Conservation (phyloP, 2,888 invertebrate genomes). For the Elysia crispata region DNA sequence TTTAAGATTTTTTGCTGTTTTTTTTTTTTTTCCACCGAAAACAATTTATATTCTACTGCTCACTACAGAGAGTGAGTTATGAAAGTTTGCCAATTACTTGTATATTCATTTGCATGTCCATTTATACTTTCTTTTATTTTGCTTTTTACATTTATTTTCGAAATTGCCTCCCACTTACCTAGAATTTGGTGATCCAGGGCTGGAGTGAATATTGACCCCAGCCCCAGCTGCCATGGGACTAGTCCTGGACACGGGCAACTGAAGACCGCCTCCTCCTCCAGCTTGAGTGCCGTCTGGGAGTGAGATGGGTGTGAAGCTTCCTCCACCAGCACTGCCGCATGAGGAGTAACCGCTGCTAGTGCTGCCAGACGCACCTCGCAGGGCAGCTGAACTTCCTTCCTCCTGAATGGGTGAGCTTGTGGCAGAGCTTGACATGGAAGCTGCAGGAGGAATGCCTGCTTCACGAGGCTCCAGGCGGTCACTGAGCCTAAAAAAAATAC, state of each 20-base stretch:
- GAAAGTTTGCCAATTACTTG: too few relatives aligned
- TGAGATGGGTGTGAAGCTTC: conserved; percentile 66
- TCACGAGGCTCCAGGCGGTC: conserved; percentile 65
- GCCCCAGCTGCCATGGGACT: conserved; percentile 60
- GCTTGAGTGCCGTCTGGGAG: conserved; percentile 59
- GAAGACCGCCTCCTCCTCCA: conserved; percentile 54
- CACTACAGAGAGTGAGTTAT: too few relatives aligned
- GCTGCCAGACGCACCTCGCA: too few relatives aligned
- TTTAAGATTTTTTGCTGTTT: too few relatives aligned
- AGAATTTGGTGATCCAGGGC: conserved; percentile 54
- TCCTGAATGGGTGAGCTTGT: conserved; percentile 70
- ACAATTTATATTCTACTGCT: too few relatives aligned
- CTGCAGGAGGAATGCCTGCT: conserved; percentile 60
- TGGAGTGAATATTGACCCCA: conserved; percentile 54
- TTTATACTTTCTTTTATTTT: too few relatives aligned
- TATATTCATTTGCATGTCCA: too few relatives aligned
- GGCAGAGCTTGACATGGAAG: conserved; percentile 65
- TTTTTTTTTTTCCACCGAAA: too few relatives aligned
- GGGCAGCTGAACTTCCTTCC: conserved; percentile 51
- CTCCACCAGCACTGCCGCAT: conserved; percentile 45
- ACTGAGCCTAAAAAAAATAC: conserved; percentile 25
- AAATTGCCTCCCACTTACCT: conserved; percentile 22
- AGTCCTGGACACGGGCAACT: conserved; percentile 53
- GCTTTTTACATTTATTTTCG: too few relatives aligned
- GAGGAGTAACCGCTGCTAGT: not conserved